Evolutionary conservation across 2,888 invertebrate genomes (phyloP).

Genomic region (Hirtodrosophila trivittata): DNA sequence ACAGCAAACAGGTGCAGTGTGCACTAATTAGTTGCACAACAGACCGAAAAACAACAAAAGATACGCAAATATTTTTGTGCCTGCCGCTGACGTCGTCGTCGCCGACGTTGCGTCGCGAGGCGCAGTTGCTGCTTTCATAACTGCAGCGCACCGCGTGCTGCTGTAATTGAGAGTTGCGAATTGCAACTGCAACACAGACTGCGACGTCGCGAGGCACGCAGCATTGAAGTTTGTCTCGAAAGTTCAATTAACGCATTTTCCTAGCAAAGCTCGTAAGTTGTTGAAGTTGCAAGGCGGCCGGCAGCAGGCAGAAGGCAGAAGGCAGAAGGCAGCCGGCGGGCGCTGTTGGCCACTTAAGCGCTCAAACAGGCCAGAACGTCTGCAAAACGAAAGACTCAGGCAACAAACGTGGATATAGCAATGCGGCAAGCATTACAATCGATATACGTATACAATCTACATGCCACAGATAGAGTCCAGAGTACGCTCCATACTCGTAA

Average conservation of each 20-base stretch:
- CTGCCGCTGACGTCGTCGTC: slow-evolving; percentile 6
- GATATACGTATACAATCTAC: slow-evolving; percentile 15
- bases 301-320: no score
- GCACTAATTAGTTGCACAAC: slow-evolving; percentile 81
- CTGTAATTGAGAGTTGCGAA: slow-evolving; percentile 58
- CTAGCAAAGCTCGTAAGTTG: slow-evolving; percentile 31
- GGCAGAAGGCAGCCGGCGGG: slow-evolving; percentile 25
- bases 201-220: slow-evolving; percentile 49
- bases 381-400: slow-evolving; percentile 77
- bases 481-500: slow-evolving; percentile 6
- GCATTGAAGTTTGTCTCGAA: slow-evolving; percentile 78
- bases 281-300: neutral
- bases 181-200: slow-evolving; percentile 14
- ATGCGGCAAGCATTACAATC: slow-evolving; percentile 10
- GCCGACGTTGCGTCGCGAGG: slow-evolving; percentile 12
- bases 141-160: slow-evolving; percentile 33
- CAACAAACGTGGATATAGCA: slow-evolving; percentile 63
- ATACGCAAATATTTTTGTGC: slow-evolving; percentile 73
- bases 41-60: slow-evolving; percentile 78
- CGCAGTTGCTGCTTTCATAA: slow-evolving; percentile 66
- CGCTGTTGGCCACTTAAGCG: slow-evolving; percentile 63
- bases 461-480: neutral
- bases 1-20: slow-evolving; percentile 59
- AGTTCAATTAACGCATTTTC: slow-evolving; percentile 78
- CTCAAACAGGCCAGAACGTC: slow-evolving; percentile 81